phyloP scores from a whole-genome alignment of 2,888 invertebrate genomes.

The Drosophila robusta region DNA sequence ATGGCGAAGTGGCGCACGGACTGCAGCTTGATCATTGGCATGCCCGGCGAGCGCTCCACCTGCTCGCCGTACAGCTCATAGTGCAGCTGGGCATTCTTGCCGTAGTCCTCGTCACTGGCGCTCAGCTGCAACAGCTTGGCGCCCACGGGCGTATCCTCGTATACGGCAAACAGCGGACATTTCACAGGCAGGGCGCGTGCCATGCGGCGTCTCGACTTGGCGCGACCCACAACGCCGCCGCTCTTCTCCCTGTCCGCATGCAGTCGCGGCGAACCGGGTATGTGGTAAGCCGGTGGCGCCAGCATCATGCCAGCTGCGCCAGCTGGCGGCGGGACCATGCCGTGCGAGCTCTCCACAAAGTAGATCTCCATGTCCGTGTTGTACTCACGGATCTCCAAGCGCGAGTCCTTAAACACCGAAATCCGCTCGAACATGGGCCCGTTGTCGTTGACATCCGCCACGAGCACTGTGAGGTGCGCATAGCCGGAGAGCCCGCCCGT shows the following conservation, averaged over 20 bases:
- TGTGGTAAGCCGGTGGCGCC: slow-evolving; percentile 76
- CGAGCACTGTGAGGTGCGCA: slow-evolving; percentile 89
- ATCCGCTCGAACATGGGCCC: slow-evolving; percentile 90
- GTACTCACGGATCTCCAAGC: slow-evolving; percentile 88
- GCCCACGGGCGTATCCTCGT: slow-evolving; percentile 90
- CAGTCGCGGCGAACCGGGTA: slow-evolving; percentile 83
- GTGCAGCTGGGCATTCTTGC: slow-evolving; percentile 89
- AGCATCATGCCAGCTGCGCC: slow-evolving; percentile 67
- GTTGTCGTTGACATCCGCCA: slow-evolving; percentile 94
- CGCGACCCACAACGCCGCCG: slow-evolving; percentile 40
- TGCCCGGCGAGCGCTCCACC: slow-evolving; percentile 86
- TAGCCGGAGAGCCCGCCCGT: slow-evolving; percentile 91
- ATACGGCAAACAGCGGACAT: slow-evolving; percentile 88
- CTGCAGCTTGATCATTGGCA: slow-evolving; percentile 59
- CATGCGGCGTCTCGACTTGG: slow-evolving; percentile 65
- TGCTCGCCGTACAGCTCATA: slow-evolving; percentile 90
- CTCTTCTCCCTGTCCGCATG: slow-evolving; percentile 52
- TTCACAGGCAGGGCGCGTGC: slow-evolving; percentile 60
- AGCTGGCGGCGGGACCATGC: slow-evolving; percentile 47
- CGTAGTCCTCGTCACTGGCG: slow-evolving; percentile 91
- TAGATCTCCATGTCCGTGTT: slow-evolving; percentile 86
- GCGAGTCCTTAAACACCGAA: slow-evolving; percentile 89
- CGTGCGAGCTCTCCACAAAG: slow-evolving; percentile 82
- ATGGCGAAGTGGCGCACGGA: slow-evolving; percentile 88
- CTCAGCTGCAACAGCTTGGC: slow-evolving; percentile 89